Base-by-base conservation (phyloP, 2,113 vertebrate genomes). In the Neodontobutis hainanensis region DNA sequence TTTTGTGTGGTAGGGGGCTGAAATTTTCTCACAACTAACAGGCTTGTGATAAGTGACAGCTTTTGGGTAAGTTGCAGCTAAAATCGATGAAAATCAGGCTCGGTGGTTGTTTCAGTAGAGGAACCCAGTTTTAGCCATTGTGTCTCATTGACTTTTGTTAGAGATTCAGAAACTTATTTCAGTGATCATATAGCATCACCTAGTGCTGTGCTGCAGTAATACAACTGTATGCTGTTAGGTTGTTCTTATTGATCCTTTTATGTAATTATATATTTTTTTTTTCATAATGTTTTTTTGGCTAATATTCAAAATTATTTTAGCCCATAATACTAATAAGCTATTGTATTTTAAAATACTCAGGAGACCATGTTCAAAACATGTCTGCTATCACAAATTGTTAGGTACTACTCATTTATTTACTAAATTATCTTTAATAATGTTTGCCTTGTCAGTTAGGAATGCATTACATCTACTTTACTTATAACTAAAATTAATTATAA, bases 121-220 rank as follows among this genome's bases (percentile, higher is more conserved):
- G 67, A 64, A 14, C 47, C 36, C 56, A 7, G 43, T 72, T 60
- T 57, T 68, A 83, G 75, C 72, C 65, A 53, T 34, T 60, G 73
- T 65, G 45, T 56, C 67, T 77, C 66, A 1, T 8, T 65, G 58
- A 73, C 65, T 77, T 75, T 73, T 57, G 68, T 15, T 61, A 36
- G 56, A 61, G 46, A 67, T 45, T 58, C 67, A 42, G 65, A 81
- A 82, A 82, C 75, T 82, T 78, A 57, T 75, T 89, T 84, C 57
- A 72, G 75, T 92, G 89, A 89, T 93, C 90, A 85, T 83, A 66
- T 82, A 94, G 91, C 90, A 85, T 78, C 91, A 87, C 89, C 91
- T 92, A 92, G 91, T 90, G 93, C 36, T 72, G 11, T 15, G 14
- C 7, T 38, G 61, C 16, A 77, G 84, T 83, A 92, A 72, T 85